These are phyloP conservation scores for Bombus balteatus DNA, from an alignment of 1,140 invertebrate species.

Conservation along the genomic window DNA sequence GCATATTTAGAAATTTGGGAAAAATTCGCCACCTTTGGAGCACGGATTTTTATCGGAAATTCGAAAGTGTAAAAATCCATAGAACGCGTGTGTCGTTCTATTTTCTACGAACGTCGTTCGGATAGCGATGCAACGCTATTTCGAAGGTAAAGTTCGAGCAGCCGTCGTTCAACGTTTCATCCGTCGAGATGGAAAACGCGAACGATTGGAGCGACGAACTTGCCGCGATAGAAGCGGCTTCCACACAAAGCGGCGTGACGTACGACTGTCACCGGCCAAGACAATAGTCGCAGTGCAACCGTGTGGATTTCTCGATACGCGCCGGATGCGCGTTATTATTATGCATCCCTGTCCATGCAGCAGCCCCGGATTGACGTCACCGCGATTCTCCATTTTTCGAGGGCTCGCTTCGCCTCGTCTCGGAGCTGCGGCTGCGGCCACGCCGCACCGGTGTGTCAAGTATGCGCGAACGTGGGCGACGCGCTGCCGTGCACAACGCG, in stretches of 20 bases:
- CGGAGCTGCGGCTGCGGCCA: no score
- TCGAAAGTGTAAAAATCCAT: no score
- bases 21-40: no score
- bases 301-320: slow-evolving; percentile 14
- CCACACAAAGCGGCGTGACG: neutral
- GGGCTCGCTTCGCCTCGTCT: neutral
- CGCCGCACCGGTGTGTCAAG: no score
- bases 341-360: slow-evolving; percentile 38
- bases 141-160: no score
- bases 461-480: slow-evolving; percentile 24
- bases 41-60: no score
- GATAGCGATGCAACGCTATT: neutral
- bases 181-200: no score
- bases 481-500: neutral
- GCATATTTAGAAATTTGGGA: no score
- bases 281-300: slow-evolving; percentile 21
- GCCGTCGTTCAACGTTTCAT: neutral
- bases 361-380: slow-evolving; percentile 50
- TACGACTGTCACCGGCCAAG: neutral
- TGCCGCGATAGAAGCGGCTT: no score
- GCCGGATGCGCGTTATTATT: slow-evolving; percentile 43
- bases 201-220: no score
- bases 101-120: neutral
- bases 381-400: slow-evolving; percentile 28
- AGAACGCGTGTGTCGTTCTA: no score